Base-by-base conservation (phyloP, 1,140 invertebrate genomes). In the Thaumatotibia leucotreta region DNA sequence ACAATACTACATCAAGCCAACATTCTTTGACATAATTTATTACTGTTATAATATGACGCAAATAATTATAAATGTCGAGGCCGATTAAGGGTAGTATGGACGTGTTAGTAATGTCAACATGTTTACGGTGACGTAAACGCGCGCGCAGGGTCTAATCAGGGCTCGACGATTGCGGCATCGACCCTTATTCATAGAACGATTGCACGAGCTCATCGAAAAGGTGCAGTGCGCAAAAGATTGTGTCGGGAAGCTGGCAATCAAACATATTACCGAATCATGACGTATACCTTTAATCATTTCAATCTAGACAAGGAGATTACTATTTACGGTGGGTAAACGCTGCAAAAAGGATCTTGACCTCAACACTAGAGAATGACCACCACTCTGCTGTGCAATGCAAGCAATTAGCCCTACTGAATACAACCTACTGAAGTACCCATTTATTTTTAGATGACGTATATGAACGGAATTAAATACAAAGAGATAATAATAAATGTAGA, bases 221-320 rank as follows among this genome's bases (percentile, higher is more conserved):
- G 83, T 85, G 84, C 83, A 82, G 86, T 89, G 86, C 79, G 84
- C 84, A 86, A 87, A 85, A 85, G 52, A 27, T 54, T 54, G 39
- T 4, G 39, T 45, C 6, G 52, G 20, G n/a, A 58, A 58, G 22
- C 11, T 54, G 22, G 52, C 22, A 9, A 58, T 58, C 14, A 58
- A n/a, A 58, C 52, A 24, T 58, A 23, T 58, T 58, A 58, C 22
- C 52, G 23, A 27, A 58, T 27, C 22, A 24, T 58, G 24, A 24
- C 23, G 50, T 24, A 23, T 24, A 2, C 20, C 50, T 4, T n/a
- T n/a, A n/a, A n/a, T n/a, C n/a, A n/a, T n/a, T n/a, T n/a, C n/a
- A n/a, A n/a, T n/a, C n/a, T n/a, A n/a, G n/a, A n/a, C n/a, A n/a
- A n/a, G n/a, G n/a, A n/a, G n/a, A n/a, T n/a, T n/a, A n/a, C n/a